Evolutionary conservation across 2,797 vertebrate genomes (phyloP).

Genomic region (Forpus xanthops): DNA sequence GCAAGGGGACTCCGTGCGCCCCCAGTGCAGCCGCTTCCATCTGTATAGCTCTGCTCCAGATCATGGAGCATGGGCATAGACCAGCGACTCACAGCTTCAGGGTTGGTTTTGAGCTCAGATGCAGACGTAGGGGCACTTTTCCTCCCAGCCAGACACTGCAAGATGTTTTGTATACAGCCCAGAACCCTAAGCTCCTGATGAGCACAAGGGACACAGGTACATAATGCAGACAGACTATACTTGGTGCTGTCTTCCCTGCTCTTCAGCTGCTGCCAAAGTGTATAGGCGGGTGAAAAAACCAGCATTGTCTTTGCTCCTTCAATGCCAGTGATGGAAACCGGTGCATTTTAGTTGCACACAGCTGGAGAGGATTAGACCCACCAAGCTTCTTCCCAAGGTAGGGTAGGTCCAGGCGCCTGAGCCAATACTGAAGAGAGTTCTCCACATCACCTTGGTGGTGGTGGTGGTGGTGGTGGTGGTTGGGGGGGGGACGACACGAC

Average conservation of each 20-base stretch:
- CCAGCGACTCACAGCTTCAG: not conserved
- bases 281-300: not conserved
- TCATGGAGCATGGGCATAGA: fast-evolving
- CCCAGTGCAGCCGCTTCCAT: fast-evolving
- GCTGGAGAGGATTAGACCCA: not conserved
- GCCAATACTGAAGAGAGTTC: not conserved
- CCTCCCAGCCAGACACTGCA: not conserved
- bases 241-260: not conserved
- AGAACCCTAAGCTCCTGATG: fast-evolving
- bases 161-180: not conserved
- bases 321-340: fast-evolving
- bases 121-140: fast-evolving
- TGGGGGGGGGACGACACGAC: no score
- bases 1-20: not conserved
- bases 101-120: not conserved
- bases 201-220: not conserved
- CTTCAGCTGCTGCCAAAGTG: not conserved
- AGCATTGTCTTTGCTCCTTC: not conserved
- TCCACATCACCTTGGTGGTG: not conserved
- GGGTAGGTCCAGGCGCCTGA: not conserved
- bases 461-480: not conserved
- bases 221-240: not conserved
- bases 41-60: not conserved
- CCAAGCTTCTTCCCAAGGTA: not conserved
- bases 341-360: not conserved